phyloP scores from a whole-genome alignment of 2,113 vertebrate genomes.

The Felis chaus region DNA sequence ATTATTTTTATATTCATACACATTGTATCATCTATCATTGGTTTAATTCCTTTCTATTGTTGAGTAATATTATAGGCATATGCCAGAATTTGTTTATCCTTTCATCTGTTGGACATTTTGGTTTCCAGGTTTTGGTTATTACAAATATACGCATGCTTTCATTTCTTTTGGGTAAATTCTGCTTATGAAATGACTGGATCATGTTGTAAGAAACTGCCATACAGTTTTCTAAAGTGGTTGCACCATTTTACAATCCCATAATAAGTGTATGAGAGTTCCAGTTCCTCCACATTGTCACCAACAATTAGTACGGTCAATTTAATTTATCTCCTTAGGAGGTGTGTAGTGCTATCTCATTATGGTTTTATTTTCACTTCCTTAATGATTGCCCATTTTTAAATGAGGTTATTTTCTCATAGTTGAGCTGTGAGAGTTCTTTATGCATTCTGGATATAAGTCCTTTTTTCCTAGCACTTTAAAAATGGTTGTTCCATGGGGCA shows the following conservation, averaged over 20 bases:
- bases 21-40: background rate
- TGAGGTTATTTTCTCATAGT: background rate
- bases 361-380: background rate
- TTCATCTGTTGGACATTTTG: background rate
- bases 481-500: background rate
- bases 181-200: background rate
- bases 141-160: background rate
- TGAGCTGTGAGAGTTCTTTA: background rate
- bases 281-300: background rate
- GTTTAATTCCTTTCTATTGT: background rate
- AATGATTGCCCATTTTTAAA: background rate
- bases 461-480: background rate
- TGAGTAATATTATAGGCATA: background rate
- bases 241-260: background rate
- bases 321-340: background rate
- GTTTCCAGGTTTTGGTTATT: background rate
- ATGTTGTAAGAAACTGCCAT: background rate
- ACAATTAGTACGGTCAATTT: background rate
- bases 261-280: background rate
- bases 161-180: background rate
- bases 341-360: background rate
- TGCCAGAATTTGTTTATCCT: background rate
- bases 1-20: background rate
- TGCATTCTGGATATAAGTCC: background rate
- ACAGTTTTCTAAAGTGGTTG: background rate